These are phyloP conservation scores for Clepsis dumicolana DNA, from an alignment of 2,888 invertebrate species.

Conservation along the genomic window DNA sequence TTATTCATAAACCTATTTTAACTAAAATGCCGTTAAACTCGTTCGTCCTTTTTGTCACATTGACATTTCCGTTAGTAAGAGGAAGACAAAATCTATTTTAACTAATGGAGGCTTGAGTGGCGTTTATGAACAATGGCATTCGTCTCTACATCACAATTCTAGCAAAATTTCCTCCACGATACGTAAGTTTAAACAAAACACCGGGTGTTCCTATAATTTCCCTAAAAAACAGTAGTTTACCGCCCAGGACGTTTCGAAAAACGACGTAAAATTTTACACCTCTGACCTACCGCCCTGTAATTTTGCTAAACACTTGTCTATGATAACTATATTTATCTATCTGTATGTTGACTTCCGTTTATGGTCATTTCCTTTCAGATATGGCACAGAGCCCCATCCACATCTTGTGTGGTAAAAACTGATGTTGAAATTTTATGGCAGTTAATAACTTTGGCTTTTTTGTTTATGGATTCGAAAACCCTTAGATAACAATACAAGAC, in stretches of 20 bases:
- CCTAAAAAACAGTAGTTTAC: conserved; percentile 48
- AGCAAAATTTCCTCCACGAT: neutral
- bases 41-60: too few species aligned
- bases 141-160: neutral
- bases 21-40: too few species aligned
- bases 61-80: too few species aligned
- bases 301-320: conserved; percentile 70
- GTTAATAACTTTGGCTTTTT: too few species aligned
- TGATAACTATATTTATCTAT: conserved; percentile 49
- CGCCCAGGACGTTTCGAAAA: conserved; percentile 57
- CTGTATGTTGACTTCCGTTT: conserved; percentile 56
- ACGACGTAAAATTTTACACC: conserved; percentile 72
- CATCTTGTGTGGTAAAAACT: conserved; percentile 41
- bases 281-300: conserved; percentile 71
- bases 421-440: conserved; percentile 19
- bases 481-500: too few species aligned
- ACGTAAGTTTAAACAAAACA: conserved; percentile 32
- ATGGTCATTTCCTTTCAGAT: conserved; percentile 36
- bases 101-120: too few species aligned
- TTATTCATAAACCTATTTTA: too few species aligned
- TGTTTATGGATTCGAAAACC: too few species aligned
- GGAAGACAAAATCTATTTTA: too few species aligned
- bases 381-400: conserved; percentile 25
- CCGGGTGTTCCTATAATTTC: conserved; percentile 14
- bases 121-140: neutral